Conservation (phyloP, 2,113 vertebrate species). For the Argyrosomus japonicus region DNA sequence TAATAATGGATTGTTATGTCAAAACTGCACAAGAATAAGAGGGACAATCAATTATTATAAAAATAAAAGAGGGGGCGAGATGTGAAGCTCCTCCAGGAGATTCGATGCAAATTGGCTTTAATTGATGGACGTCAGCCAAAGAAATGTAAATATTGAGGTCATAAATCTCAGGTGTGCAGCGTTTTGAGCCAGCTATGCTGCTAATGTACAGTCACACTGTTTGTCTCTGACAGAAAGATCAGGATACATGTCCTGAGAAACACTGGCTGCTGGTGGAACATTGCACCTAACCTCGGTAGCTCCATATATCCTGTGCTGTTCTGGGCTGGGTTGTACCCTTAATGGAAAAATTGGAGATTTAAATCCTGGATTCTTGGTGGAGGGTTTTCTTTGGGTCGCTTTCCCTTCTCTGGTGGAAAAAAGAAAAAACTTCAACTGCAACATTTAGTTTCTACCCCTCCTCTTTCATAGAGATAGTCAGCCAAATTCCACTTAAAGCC, state of each 20-base stretch:
- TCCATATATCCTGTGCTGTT: constrained; percentile 68
- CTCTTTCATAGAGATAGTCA: constrained; percentile 52
- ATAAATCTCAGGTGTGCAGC: constrained; percentile 13
- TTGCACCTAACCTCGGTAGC: constrained; percentile 63
- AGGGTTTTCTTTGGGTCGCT: constrained; percentile 79
- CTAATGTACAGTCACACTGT: constrained; percentile 29
- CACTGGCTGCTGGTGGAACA: constrained; percentile 82
- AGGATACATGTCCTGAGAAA: constrained; percentile 44
- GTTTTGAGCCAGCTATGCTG: constrained; percentile 23
- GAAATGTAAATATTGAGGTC: constrained; percentile 49
- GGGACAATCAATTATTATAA: constrained; percentile 40
- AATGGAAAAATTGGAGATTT: constrained; percentile 79
- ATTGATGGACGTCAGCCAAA: constrained; percentile 45
- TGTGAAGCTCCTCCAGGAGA: constrained; percentile 18
- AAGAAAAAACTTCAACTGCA: constrained; percentile 64
- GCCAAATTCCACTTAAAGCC: constrained; percentile 79
- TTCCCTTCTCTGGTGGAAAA: constrained; percentile 77
- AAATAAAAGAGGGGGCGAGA: constrained; percentile 14
- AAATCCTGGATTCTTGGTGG: constrained; percentile 72
- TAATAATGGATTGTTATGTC: constrained; percentile 62
- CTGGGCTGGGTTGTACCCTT: constrained; percentile 61
- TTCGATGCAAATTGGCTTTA: constrained; percentile 37
- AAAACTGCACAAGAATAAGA: constrained; percentile 37
- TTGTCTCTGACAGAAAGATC: constrained; percentile 45
- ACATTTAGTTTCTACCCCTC: constrained; percentile 64